A percentile compares a stretch with the other conserved stretches of the same genome.
phyloP scores from a whole-genome alignment of 2,888 invertebrate genomes.

The Hydriomena furcata region DNA sequence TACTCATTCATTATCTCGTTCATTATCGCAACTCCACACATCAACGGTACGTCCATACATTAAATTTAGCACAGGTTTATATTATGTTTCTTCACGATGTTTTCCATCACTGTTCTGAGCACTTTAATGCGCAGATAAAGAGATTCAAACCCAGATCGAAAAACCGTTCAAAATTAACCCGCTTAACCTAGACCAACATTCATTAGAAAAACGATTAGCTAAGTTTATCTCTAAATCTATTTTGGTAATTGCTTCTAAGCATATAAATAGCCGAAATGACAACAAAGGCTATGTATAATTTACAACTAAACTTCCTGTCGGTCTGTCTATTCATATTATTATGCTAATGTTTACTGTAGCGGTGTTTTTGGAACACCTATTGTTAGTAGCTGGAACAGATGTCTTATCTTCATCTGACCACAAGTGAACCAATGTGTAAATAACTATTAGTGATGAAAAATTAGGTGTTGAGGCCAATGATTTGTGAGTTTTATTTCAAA shows the following conservation, averaged over 20 bases:
- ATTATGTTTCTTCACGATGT: too few species aligned
- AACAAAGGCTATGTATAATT: constrained; percentile 37
- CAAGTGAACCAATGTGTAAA: neutral
- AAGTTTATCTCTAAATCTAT: constrained; percentile 11
- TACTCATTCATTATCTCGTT: too few species aligned
- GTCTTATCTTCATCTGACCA: constrained; percentile 23
- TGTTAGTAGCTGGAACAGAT: constrained; percentile 19
- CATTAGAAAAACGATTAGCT: constrained; percentile 4
- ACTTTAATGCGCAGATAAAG: too few species aligned
- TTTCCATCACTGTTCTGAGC: too few species aligned
- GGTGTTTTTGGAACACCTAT: constrained; percentile 36
- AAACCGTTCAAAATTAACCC: too few species aligned
- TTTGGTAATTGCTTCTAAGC: constrained; percentile 7
- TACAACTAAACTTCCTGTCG: constrained; percentile 53
- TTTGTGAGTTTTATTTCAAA: too few species aligned
- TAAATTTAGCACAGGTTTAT: too few species aligned
- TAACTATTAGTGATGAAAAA: too few species aligned
- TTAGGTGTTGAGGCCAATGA: too few species aligned
- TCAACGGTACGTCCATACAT: too few species aligned
- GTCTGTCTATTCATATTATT: constrained; percentile 47
- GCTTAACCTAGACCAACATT: too few species aligned
- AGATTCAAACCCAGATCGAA: too few species aligned
- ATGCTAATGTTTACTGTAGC: constrained; percentile 54
- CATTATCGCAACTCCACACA: neutral
- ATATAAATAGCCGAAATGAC: constrained; percentile 18